Conservation (phyloP, 2,797 vertebrate species). For the Notolabrus celidotus region DNA sequence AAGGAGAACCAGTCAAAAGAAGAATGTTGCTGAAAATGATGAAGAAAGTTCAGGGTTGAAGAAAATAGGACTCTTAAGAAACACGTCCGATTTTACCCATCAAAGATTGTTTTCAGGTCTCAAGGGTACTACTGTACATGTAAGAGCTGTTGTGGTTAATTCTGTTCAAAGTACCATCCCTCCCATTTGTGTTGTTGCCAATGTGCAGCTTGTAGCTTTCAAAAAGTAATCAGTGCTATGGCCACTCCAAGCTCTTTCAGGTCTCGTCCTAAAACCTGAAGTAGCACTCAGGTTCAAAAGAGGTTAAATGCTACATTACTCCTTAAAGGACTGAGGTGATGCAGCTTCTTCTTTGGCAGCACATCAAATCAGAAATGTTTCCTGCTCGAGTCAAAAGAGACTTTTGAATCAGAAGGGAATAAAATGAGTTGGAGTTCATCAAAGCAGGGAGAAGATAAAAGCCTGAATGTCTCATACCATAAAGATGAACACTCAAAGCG, state of each 20-base stretch:
- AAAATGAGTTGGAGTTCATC: conserved; percentile 8
- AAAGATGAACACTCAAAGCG: background rate
- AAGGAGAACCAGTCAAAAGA: background rate
- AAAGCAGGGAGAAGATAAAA: conserved; percentile 36
- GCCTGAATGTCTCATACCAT: background rate
- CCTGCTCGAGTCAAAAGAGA: conserved; percentile 12
- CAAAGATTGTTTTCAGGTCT: background rate
- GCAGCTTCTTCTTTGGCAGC: conserved; percentile 10
- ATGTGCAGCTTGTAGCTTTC: background rate
- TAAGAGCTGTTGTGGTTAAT: background rate
- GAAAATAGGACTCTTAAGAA: background rate
- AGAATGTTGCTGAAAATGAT: background rate
- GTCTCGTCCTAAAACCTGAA: background rate
- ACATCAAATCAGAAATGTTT: conserved; percentile 13
- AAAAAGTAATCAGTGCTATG: background rate
- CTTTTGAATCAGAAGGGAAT: conserved; percentile 18
- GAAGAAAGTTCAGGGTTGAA: background rate
- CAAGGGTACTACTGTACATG: background rate
- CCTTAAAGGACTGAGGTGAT: background rate
- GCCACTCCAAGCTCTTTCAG: background rate
- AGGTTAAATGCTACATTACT: background rate
- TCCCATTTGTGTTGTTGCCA: conserved; percentile 3
- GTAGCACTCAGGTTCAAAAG: background rate
- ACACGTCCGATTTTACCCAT: background rate
- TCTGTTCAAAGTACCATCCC: background rate